Conservation (phyloP, 1,140 invertebrate species). For the Apis florea region DNA sequence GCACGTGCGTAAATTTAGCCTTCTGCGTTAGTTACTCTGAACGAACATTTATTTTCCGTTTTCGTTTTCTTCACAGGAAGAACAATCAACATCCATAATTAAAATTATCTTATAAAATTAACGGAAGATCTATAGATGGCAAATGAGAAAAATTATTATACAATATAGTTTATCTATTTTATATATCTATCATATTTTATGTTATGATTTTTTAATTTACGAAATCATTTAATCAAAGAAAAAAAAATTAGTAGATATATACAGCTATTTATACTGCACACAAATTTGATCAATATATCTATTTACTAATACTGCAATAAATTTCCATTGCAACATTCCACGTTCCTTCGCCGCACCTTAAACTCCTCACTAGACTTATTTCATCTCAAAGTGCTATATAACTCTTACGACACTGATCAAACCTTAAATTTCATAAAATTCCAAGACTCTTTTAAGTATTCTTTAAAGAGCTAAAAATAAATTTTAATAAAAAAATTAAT, state of each 20-base stretch:
- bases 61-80: neutral
- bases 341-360: slow-evolving; percentile 22
- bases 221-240: no score
- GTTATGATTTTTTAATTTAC: neutral
- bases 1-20: slow-evolving; percentile 27
- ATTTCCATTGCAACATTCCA: slow-evolving; percentile 23
- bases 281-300: slow-evolving; percentile 1
- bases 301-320: slow-evolving; percentile 1
- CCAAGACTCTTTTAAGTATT: neutral
- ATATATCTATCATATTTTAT: neutral
- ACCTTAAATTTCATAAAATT: neutral
- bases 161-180: neutral
- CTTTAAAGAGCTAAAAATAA: neutral
- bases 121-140: neutral
- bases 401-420: neutral
- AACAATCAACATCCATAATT: neutral
- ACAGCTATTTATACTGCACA: neutral
- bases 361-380: slow-evolving; percentile 24
- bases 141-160: no score
- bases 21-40: neutral
- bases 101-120: neutral
- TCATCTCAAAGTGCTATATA: slow-evolving; percentile 6
- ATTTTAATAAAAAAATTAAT: neutral
- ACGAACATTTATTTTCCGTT: neutral
- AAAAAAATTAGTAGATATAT: no score